Conservation (phyloP, 2,888 invertebrate species). For the Antheraea yamamai region DNA sequence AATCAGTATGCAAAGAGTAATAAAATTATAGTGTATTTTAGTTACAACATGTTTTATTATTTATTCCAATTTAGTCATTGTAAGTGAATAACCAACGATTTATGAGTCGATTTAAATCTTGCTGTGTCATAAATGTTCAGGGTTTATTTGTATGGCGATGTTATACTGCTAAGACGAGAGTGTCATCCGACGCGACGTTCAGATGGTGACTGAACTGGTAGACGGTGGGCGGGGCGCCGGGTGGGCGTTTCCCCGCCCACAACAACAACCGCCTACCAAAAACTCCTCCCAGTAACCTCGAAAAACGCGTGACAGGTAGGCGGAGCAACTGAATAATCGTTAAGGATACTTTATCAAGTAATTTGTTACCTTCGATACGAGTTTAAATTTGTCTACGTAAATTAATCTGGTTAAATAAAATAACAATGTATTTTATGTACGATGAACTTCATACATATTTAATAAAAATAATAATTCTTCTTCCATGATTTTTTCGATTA, state of each 20-base stretch:
- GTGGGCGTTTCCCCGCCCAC: conserved; percentile 60
- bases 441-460: neutral
- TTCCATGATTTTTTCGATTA: neutral
- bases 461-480: neutral
- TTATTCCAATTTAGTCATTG: neutral
- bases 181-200: conserved; percentile 63
- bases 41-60: neutral
- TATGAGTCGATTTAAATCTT: neutral
- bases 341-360: conserved; percentile 80
- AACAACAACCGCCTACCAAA: conserved; percentile 52
- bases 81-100: neutral
- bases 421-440: neutral
- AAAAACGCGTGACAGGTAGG: conserved; percentile 76
- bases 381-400: conserved; percentile 60
- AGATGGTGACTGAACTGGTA: conserved; percentile 68
- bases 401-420: conserved; percentile 19
- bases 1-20: neutral
- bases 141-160: neutral
- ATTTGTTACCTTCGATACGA: conserved; percentile 75
- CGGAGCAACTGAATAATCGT: conserved; percentile 70
- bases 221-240: conserved; percentile 65
- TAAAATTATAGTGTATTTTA: neutral
- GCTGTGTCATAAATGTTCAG: neutral
- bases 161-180: conserved; percentile 36
- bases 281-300: conserved; percentile 53